phyloP scores from a whole-genome alignment of 2,888 invertebrate genomes.

The Spodoptera exigua region DNA sequence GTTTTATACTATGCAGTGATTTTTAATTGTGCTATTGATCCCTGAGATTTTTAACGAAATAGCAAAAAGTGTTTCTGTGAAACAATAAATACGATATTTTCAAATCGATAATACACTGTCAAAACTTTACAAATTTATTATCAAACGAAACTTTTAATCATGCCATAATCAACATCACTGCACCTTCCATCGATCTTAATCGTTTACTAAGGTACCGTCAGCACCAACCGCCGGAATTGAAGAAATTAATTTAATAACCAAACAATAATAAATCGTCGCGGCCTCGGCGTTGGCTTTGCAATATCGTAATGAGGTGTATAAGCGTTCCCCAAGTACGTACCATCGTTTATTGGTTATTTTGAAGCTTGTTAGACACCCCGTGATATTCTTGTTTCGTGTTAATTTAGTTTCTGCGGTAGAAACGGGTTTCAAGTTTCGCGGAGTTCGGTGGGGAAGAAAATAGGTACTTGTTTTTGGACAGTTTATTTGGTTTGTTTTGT shows the following conservation, averaged over 20 bases:
- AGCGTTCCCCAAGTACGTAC: conserved; percentile 37
- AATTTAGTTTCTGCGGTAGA: conserved; percentile 8
- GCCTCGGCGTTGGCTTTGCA: conserved; percentile 41
- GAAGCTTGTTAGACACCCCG: conserved; percentile 34
- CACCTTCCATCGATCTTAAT: conserved; percentile 1
- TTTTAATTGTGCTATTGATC: too few relatives aligned
- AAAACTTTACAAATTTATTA: too few relatives aligned
- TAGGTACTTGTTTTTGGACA: background rate
- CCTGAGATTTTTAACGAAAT: too few relatives aligned
- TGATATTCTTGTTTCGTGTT: conserved; percentile 22
- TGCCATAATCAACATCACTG: too few relatives aligned
- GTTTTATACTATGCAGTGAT: too few relatives aligned
- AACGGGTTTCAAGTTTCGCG: conserved; percentile 3
- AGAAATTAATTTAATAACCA: conserved; percentile 58
- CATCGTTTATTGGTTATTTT: conserved; percentile 47
- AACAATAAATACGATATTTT: too few relatives aligned
- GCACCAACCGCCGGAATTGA: conserved; percentile 46
- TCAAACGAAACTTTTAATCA: too few relatives aligned
- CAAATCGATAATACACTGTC: too few relatives aligned
- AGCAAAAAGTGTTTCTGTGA: too few relatives aligned
- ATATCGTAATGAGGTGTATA: conserved; percentile 54
- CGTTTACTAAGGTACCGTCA: conserved; percentile 24
- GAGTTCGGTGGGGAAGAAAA: background rate
- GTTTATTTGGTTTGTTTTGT: too few relatives aligned
- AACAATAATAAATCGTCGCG: conserved; percentile 58